Conservation (phyloP, 2,888 invertebrate species). For the Euspilapteryx auroguttella region DNA sequence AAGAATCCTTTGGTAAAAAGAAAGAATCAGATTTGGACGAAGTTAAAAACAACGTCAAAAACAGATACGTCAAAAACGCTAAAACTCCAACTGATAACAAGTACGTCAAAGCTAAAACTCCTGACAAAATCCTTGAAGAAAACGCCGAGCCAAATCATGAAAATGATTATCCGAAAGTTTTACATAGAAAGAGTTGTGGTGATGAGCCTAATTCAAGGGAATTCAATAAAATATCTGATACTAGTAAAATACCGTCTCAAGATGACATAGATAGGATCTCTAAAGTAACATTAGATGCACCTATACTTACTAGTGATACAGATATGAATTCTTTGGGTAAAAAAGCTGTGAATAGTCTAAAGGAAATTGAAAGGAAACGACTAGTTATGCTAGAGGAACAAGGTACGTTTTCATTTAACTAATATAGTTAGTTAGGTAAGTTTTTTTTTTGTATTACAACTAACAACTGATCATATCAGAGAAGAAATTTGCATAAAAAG, state of each 20-base stretch:
- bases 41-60: slow-evolving; percentile 18
- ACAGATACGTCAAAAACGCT: slow-evolving; percentile 38
- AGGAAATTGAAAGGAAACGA: slow-evolving; percentile 87
- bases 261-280: slow-evolving; percentile 87
- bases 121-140: slow-evolving; percentile 28
- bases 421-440: too few relatives aligned
- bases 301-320: slow-evolving; percentile 70
- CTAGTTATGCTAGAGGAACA: slow-evolving; percentile 86
- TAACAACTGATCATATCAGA: too few relatives aligned
- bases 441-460: too few relatives aligned
- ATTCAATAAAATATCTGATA: slow-evolving; percentile 31
- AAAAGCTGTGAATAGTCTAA: slow-evolving; percentile 82
- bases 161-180: neutral
- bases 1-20: slow-evolving; percentile 36
- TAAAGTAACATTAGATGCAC: slow-evolving; percentile 84
- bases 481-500: too few relatives aligned
- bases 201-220: slow-evolving; percentile 41
- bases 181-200: slow-evolving; percentile 49
- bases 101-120: slow-evolving; percentile 43
- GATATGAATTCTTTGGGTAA: slow-evolving; percentile 70
- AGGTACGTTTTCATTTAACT: too few relatives aligned
- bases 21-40: slow-evolving; percentile 17
- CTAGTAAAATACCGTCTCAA: slow-evolving; percentile 68
- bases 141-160: slow-evolving; percentile 16
- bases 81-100: slow-evolving; percentile 40